A percentile compares a stretch with the other conserved stretches of the same genome.
Evolutionary conservation across 2,113 vertebrate genomes (phyloP).

Genomic region (Pimephales promelas): DNA sequence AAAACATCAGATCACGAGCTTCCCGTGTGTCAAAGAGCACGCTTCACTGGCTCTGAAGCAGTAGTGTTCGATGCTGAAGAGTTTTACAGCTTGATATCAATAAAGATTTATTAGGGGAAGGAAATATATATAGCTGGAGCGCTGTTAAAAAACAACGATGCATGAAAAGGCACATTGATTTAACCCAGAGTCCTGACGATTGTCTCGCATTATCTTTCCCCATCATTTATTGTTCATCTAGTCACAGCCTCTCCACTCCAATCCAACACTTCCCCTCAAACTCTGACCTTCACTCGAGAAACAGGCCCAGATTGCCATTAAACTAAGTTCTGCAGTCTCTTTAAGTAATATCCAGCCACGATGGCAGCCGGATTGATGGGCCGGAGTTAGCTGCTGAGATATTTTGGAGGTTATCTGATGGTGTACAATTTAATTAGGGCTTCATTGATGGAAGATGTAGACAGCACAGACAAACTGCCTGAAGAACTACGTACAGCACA

Average conservation of each 20-base stretch:
- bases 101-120: conserved; percentile 20
- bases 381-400: background rate
- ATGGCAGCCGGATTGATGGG: conserved; percentile 43
- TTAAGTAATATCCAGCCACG: conserved; percentile 25
- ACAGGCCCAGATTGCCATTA: background rate
- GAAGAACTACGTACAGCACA: conserved; percentile 16
- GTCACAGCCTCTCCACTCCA: background rate
- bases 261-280: conserved; percentile 9
- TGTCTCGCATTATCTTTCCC: background rate
- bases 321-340: conserved; percentile 7
- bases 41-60: too few species aligned
- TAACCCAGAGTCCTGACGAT: background rate
- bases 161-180: conserved; percentile 24
- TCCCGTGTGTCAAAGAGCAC: too few species aligned
- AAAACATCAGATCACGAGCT: too few species aligned
- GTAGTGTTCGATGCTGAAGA: too few species aligned
- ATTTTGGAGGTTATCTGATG: conserved; percentile 39
- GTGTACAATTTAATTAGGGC: conserved; percentile 51
- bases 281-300: conserved; percentile 12
- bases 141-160: conserved; percentile 7
- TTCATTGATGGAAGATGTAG: conserved; percentile 49
- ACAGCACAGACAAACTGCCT: conserved; percentile 12
- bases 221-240: background rate
- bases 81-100: conserved; percentile 8
- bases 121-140: background rate